These are phyloP conservation scores for Lepidurus apus DNA, from an alignment of 1,140 invertebrate genomes.

Conservation along the genomic window DNA sequence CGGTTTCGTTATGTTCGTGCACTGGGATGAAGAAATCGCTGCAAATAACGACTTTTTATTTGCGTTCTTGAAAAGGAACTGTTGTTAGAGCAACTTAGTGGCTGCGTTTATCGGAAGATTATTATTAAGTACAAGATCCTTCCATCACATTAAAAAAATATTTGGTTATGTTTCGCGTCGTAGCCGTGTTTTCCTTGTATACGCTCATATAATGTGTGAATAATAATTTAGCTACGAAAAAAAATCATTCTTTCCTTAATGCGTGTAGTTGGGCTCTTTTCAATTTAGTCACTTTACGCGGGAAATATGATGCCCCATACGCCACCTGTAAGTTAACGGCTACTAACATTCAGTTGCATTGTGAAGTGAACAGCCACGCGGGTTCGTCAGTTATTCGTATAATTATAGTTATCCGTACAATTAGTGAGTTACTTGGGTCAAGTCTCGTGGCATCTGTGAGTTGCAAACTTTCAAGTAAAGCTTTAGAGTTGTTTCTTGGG, in stretches of 20 bases:
- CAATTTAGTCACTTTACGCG: neutral
- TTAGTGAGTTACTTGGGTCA: too few relatives aligned
- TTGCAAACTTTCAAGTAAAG: too few relatives aligned
- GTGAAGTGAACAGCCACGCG: too few relatives aligned
- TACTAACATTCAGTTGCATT: too few relatives aligned
- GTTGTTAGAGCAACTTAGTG: neutral
- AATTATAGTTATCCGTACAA: too few relatives aligned
- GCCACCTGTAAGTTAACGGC: too few relatives aligned
- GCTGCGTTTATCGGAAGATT: neutral
- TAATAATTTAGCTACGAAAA: slow-evolving; percentile 11
- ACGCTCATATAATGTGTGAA: neutral
- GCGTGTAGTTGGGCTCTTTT: neutral
- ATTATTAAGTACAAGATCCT: neutral
- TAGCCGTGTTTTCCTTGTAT: neutral
- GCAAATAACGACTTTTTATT: neutral
- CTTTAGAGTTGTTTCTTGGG: too few relatives aligned
- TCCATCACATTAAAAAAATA: neutral
- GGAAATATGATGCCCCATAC: too few relatives aligned
- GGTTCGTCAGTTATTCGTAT: too few relatives aligned
- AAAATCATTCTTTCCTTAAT: neutral
- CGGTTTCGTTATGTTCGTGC: neutral
- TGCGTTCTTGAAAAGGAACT: neutral
- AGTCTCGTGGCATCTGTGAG: too few relatives aligned
- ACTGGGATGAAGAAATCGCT: neutral
- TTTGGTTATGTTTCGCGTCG: neutral